Conservation (phyloP, 2,888 invertebrate genomes). For the Coenonympha arcania region DNA sequence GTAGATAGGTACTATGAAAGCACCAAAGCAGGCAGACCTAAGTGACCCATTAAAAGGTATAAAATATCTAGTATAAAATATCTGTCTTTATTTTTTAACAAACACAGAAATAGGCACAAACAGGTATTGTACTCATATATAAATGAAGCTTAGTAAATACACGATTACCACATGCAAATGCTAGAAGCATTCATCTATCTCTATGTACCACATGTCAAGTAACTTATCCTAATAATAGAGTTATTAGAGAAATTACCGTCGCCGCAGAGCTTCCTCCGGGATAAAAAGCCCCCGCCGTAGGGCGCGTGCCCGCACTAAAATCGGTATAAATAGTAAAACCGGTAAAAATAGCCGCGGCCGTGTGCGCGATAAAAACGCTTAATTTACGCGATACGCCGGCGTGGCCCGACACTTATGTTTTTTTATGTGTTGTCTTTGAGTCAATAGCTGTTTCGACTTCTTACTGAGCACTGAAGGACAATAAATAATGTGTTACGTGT, state of each 20-base stretch:
- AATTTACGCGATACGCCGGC: slow-evolving; percentile 66
- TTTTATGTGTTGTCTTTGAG: slow-evolving; percentile 71
- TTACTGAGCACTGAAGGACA: slow-evolving; percentile 47
- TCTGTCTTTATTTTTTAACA: too few species aligned
- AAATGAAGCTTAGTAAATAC: background rate
- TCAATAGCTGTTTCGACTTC: slow-evolving; percentile 61
- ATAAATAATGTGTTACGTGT: slow-evolving; percentile 27
- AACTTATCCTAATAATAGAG: slow-evolving; percentile 44
- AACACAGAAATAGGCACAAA: too few species aligned
- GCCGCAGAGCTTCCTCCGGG: slow-evolving; percentile 40
- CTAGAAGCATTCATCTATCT: background rate
- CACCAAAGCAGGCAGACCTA: too few species aligned
- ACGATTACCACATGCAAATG: background rate
- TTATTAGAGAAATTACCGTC: slow-evolving; percentile 33
- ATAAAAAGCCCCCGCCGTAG: slow-evolving; percentile 50
- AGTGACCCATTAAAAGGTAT: too few species aligned
- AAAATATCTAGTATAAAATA: too few species aligned
- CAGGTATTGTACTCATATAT: background rate
- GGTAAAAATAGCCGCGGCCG: slow-evolving; percentile 57
- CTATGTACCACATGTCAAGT: slow-evolving; percentile 31
- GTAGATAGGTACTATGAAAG: too few species aligned
- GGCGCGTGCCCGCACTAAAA: slow-evolving; percentile 57
- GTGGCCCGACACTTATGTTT: slow-evolving; percentile 65
- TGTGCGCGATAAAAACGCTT: slow-evolving; percentile 65
- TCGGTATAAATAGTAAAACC: slow-evolving; percentile 56